These are phyloP conservation scores for Austrofundulus limnaeus DNA, from an alignment of 2,113 vertebrate species.

Conservation along the genomic window DNA sequence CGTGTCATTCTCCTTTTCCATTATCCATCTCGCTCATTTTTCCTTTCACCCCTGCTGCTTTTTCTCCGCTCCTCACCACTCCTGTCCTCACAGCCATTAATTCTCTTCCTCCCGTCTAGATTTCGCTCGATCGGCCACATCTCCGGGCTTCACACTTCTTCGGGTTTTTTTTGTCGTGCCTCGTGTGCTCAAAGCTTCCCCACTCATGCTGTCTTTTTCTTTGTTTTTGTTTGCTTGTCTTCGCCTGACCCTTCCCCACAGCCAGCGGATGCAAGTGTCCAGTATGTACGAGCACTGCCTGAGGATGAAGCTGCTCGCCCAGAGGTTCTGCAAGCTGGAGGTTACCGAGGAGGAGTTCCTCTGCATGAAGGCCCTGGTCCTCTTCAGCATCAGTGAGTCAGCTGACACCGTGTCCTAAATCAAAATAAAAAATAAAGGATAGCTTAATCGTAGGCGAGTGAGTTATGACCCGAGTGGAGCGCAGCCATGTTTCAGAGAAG, in stretches of 20 bases:
- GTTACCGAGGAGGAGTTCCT: constrained; percentile 95
- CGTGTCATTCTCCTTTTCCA: constrained; percentile 52
- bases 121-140: constrained; percentile 16
- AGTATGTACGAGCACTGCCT: constrained; percentile 95
- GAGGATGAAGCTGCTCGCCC: constrained; percentile 89
- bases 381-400: constrained; percentile 93
- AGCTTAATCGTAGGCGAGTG: constrained; percentile 16
- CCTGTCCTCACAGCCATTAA: constrained; percentile 30
- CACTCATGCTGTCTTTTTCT: constrained; percentile 5
- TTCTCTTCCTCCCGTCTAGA: constrained; percentile 25
- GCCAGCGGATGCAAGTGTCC: constrained; percentile 94
- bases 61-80: constrained; percentile 1
- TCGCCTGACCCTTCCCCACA: constrained; percentile 45
- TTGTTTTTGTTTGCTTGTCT: neutral
- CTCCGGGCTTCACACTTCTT: constrained; percentile 18
- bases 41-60: constrained; percentile 53
- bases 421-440: constrained; percentile 7
- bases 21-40: constrained; percentile 64
- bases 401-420: neutral
- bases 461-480: constrained; percentile 38
- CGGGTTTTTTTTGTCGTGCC: constrained; percentile 15
- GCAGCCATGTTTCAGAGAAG: constrained; percentile 24
- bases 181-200: neutral
- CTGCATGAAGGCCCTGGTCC: constrained; percentile 95
- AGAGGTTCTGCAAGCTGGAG: constrained; percentile 89